Percentiles rank a stretch among this genome's conserved stretches.
Evolutionary conservation across 2,888 invertebrate genomes (phyloP).

Genomic region (Gortyna flavago): DNA sequence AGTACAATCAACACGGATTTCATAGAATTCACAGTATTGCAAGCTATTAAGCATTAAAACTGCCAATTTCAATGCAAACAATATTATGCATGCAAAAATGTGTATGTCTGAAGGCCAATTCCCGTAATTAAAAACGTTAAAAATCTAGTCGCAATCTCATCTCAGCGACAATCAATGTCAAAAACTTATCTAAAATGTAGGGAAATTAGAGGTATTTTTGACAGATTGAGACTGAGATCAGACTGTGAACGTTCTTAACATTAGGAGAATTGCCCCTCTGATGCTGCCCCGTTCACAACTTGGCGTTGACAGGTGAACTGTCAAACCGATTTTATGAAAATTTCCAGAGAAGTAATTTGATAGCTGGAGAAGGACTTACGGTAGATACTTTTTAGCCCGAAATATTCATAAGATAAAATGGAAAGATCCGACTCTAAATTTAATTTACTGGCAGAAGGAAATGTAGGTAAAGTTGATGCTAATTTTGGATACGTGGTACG

Average conservation of each 20-base stretch:
- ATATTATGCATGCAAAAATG: background rate
- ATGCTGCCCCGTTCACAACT: too few relatives aligned
- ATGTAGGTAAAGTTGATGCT: background rate
- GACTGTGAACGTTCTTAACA: too few relatives aligned
- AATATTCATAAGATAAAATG: background rate
- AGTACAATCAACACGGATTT: conserved; percentile 18
- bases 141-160: too few relatives aligned
- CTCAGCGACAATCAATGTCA: too few relatives aligned
- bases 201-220: too few relatives aligned
- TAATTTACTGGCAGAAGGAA: too few relatives aligned
- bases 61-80: background rate
- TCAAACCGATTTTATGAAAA: background rate
- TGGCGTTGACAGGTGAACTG: background rate
- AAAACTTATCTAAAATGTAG: too few relatives aligned
- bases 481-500: background rate
- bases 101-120: background rate
- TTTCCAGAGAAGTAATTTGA: too few relatives aligned
- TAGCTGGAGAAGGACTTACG: background rate
- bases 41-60: background rate
- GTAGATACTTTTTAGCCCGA: too few relatives aligned
- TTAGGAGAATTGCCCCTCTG: too few relatives aligned
- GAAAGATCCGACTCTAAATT: background rate
- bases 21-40: conserved; percentile 9
- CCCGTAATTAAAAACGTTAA: too few relatives aligned
- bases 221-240: too few relatives aligned